These are phyloP conservation scores for Spea bombifrons DNA, from an alignment of 2,113 vertebrate species.

Conservation along the genomic window DNA sequence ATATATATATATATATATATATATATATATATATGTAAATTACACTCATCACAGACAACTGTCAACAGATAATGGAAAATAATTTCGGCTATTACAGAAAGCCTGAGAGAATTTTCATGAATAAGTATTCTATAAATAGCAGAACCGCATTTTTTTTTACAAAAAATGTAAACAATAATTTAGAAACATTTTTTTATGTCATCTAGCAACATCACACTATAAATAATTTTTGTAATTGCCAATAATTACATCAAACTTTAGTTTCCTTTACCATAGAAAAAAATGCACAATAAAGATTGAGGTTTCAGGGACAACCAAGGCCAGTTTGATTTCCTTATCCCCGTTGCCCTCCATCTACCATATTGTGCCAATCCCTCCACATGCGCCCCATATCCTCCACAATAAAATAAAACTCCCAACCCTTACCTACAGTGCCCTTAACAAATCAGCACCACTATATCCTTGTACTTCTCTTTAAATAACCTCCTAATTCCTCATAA, in stretches of 20 bases:
- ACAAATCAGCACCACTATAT: too few relatives aligned
- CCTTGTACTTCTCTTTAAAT: too few relatives aligned
- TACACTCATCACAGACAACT: conserved; percentile 67
- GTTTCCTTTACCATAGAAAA: not conserved
- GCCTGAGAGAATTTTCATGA: conserved; percentile 66
- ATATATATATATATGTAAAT: conserved; percentile 69
- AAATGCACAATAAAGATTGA: not conserved
- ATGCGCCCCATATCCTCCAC: too few relatives aligned
- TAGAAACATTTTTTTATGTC: not conserved
- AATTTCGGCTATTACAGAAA: conserved; percentile 73
- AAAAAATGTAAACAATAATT: not conserved
- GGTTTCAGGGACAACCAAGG: not conserved
- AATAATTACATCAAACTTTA: not conserved
- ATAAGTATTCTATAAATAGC: conserved; percentile 61
- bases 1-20: conserved; percentile 59
- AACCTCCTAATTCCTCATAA: too few relatives aligned
- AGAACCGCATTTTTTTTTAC: not conserved
- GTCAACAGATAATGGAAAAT: conserved; percentile 73
- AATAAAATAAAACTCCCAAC: too few relatives aligned
- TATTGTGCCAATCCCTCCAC: too few relatives aligned
- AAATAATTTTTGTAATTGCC: not conserved
- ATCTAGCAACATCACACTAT: not conserved
- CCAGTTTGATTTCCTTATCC: too few relatives aligned
- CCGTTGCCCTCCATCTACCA: too few relatives aligned
- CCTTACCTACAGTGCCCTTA: too few relatives aligned